phyloP scores from a whole-genome alignment of 2,797 vertebrate species.

The Mycteria americana region DNA sequence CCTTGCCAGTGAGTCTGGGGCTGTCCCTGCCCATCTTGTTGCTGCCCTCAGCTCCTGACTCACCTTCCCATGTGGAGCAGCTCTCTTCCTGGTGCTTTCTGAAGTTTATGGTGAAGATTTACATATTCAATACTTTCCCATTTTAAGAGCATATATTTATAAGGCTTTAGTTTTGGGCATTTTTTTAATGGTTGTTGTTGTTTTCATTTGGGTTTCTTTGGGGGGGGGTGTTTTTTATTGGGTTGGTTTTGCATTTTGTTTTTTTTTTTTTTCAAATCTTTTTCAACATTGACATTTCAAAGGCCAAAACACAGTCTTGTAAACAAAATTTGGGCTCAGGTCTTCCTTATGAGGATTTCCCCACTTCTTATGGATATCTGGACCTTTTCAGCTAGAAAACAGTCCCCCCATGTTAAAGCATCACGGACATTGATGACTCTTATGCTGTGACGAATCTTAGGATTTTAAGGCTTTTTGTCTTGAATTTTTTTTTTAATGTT shows the following conservation, averaged over 20 bases:
- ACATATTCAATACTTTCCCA: neutral
- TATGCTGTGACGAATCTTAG: neutral
- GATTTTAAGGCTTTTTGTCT: neutral
- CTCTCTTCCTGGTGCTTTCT: neutral
- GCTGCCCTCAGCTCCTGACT: no score
- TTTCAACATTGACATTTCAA: neutral
- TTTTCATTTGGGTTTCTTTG: no score
- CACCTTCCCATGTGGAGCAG: neutral
- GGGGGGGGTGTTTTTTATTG: no score
- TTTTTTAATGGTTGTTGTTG: neutral
- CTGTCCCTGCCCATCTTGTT: neutral
- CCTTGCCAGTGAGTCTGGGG: neutral
- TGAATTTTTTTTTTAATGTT: neutral
- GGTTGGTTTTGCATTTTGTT: no score
- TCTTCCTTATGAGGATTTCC: neutral
- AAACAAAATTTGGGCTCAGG: neutral
- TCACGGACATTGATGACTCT: neutral
- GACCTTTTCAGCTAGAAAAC: neutral
- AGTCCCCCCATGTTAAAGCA: neutral
- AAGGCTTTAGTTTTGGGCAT: accelerated
- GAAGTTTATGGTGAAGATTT: neutral
- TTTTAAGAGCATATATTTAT: neutral
- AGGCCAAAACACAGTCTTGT: neutral
- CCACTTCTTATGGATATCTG: neutral
- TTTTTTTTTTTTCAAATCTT: neutral